Base-by-base conservation (phyloP, 2,888 invertebrate species). In the Hemaris fuciformis region DNA sequence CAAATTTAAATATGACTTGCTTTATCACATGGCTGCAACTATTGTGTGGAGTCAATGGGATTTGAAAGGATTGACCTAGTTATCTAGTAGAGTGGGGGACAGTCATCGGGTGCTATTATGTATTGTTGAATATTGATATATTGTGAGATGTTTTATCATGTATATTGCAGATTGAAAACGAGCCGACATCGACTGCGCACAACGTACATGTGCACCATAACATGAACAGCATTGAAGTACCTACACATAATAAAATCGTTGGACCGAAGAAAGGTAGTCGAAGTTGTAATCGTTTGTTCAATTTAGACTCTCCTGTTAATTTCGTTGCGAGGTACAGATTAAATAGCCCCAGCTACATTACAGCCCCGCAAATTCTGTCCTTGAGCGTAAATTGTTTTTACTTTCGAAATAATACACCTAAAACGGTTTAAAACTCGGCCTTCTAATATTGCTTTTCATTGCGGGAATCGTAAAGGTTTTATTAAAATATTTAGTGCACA, bases 1-100 rank as follows among this genome's bases (percentile, higher is more conserved):
- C 87, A 88, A 88, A 89, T 89, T 87, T 80, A 89, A 84, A 87
- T 83, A 81, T 81, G 75, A 84, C 80, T 85, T 81, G 80, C 72
- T 82, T 76, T 77, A 81, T 77, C 76, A 76, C 76, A 76, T 73
- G 78, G 76, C 76, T 84, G 83, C 82, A 79, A 77, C 81, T 69
- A 81, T 81, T 84, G 83, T 84, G 73, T 76, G 69, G 74, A 80
- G 81, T 75, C 75, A 69, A 77, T 75, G 67, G 76, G 72, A 81
- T 84, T 86, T 78, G 72, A 84, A 83, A 83, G 81, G 78, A 77
- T 80, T 84, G 88, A 87, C 91, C 90, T 77, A 87, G 81, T 80
- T 89, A 74, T 78, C 74, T 75, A 74, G 79, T 81, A 77, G 74
- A 80, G 74, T 71, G 76, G 76, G 75, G 71, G 73, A 84, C 84